Conservation (phyloP, 2,113 vertebrate species). For the Silurus glanis region DNA sequence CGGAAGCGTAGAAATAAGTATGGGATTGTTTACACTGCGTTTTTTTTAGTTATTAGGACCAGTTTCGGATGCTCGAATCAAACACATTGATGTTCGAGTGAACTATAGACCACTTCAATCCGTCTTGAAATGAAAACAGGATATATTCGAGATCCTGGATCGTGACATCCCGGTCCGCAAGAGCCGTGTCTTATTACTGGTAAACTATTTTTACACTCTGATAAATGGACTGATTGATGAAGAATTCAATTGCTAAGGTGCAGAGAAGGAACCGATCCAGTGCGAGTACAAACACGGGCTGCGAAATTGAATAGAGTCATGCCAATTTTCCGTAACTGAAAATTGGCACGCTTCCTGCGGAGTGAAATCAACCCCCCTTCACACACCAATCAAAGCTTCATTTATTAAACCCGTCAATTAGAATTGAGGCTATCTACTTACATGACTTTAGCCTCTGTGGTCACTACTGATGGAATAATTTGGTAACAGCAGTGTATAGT, state of each 20-base stretch:
- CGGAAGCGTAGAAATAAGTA: slow-evolving; percentile 28
- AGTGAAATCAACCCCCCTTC: neutral
- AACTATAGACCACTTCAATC: slow-evolving; percentile 16
- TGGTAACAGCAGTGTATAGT: neutral
- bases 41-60: neutral
- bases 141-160: neutral
- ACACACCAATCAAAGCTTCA: neutral
- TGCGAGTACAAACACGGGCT: neutral
- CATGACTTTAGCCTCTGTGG: neutral
- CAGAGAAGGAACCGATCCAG: neutral
- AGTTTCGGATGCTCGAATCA: slow-evolving; percentile 9
- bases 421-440: neutral
- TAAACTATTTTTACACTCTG: slow-evolving; percentile 25
- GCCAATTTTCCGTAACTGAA: neutral
- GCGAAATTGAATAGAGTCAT: neutral
- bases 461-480: neutral
- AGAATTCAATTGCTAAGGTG: neutral
- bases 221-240: slow-evolving; percentile 5
- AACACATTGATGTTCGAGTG: slow-evolving; percentile 17
- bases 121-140: neutral
- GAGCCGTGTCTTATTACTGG: neutral
- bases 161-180: neutral
- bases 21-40: slow-evolving; percentile 32
- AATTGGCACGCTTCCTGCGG: neutral
- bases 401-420: neutral